Percentiles rank a stretch among this genome's conserved stretches.
phyloP scores from a whole-genome alignment of 2,797 vertebrate genomes.

The Valencia hispanica region DNA sequence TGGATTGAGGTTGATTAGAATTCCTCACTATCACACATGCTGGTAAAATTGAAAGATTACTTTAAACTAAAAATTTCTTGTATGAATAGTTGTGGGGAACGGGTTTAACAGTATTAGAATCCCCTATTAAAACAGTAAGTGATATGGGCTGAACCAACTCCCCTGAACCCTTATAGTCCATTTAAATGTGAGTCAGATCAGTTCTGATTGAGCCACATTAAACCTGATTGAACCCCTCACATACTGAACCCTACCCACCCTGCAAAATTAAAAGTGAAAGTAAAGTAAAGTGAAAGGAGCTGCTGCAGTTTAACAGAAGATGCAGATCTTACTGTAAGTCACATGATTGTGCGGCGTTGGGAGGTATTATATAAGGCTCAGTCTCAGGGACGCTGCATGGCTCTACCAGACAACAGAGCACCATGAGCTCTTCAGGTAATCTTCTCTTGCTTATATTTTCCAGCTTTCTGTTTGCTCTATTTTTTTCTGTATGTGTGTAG shows the following conservation, averaged over 20 bases:
- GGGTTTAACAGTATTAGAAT: no score
- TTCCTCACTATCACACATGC: no score
- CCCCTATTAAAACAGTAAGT: not conserved
- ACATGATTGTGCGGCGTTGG: not conserved
- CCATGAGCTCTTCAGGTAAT: not conserved
- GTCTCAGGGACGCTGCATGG: not conserved
- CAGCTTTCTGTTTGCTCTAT: not conserved
- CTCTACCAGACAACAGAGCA: not conserved
- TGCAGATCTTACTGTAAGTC: slow-evolving; percentile 4
- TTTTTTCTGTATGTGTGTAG: not conserved
- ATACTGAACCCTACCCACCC: not conserved
- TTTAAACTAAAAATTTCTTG: no score
- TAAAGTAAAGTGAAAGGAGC: not conserved
- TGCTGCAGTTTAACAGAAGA: not conserved
- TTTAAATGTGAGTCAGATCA: not conserved
- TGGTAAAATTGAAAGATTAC: no score
- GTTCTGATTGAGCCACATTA: not conserved
- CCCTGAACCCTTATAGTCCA: not conserved
- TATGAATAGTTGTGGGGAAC: no score
- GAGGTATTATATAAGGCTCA: not conserved
- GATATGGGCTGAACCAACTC: not conserved
- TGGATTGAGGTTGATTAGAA: no score
- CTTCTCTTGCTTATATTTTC: not conserved
- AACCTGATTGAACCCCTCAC: not conserved
- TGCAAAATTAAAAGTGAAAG: not conserved